Evolutionary conservation across 2,797 vertebrate species (phyloP).

Genomic region (Anisognathus igniventris): DNA sequence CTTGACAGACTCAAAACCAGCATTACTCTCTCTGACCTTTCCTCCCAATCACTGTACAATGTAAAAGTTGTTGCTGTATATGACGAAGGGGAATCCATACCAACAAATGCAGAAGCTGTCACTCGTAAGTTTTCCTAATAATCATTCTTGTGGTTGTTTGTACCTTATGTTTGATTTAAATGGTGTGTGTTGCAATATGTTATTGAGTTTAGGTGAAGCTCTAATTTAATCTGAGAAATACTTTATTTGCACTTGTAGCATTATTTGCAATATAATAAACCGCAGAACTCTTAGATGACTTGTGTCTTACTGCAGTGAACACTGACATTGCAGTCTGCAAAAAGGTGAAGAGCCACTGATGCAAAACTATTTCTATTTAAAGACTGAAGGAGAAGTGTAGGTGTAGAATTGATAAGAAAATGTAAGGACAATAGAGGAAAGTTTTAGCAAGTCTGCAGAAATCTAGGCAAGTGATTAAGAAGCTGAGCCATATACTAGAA

Average conservation of each 20-base stretch:
- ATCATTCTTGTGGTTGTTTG: neutral
- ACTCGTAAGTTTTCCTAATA: constrained; percentile 79
- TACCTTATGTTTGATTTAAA: neutral
- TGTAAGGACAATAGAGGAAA: neutral
- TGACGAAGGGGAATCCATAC: constrained; percentile 77
- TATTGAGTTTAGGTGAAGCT: neutral
- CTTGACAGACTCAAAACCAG: constrained; percentile 80
- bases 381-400: neutral
- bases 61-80: constrained; percentile 85
- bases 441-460: neutral
- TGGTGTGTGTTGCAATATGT: neutral
- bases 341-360: neutral
- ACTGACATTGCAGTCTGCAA: neutral
- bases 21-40: constrained; percentile 76
- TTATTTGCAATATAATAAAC: neutral
- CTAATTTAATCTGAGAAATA: neutral
- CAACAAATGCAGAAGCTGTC: constrained; percentile 75
- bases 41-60: constrained; percentile 87
- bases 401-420: neutral
- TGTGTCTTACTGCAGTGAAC: neutral
- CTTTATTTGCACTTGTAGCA: neutral
- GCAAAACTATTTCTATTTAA: neutral
- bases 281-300: neutral
- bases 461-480: neutral
- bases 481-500: neutral